Evolutionary conservation across 2,797 vertebrate genomes (phyloP), one percentile per base, ranked within the genome.

Genomic region (Hoplostethus atlanticus): DNA sequence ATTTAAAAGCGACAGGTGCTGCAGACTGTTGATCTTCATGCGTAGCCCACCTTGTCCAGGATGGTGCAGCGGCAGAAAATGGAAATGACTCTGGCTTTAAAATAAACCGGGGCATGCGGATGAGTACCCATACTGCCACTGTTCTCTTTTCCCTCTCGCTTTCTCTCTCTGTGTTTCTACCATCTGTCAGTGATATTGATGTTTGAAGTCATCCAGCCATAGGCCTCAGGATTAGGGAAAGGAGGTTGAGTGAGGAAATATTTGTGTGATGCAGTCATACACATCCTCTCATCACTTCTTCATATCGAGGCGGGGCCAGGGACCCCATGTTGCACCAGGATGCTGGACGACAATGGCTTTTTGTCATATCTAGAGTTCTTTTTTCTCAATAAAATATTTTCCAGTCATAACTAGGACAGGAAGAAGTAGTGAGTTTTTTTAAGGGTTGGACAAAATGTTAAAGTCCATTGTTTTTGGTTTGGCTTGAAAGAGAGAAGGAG

Each of bases 111-210:
- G 5, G 36, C n/a, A 82, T 50, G 68, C 73, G 60, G 76, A 83
- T 50, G n/a, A 58, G 73, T 81, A 71, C 64, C 80, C 73, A 52
- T 50, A 6, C 8, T 52, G 46, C 65, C 31, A 69, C 53, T 65
- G 58, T 64, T 76, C 3, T 64, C 68, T 68, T 21, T 55, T 28
- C 64, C 62, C 28, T 28, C 28, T 28, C 28, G 1, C 58, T 67
- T 56, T 34, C 68, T 53, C 67, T 84, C 31, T 48, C 78, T 75
- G 68, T 46, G 72, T 71, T 81, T 86, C 65, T 64, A 83, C 87
- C 78, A 88, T 86, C 84, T 87, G 88, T 87, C 88, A 84, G 83
- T 34, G 80, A 83, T 89, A 84, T 86, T 91, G 92, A 93, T 89
- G 90, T 90, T 86, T 34, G 52, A 71, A 71, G 76, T 63, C 79